Conservation (phyloP, 2,888 invertebrate genomes). For the Euzetes globulus region DNA sequence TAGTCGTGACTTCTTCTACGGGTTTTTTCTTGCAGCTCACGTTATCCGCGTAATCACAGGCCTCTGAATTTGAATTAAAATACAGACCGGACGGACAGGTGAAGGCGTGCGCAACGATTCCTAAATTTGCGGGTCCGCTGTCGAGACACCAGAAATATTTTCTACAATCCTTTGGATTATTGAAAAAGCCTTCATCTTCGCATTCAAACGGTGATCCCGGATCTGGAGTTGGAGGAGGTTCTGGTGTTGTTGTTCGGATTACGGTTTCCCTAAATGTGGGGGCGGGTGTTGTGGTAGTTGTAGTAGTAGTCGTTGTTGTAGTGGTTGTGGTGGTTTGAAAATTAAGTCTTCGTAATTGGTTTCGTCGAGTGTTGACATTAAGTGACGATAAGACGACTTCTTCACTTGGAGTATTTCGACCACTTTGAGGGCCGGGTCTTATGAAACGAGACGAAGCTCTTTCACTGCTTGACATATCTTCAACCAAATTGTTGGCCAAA, state of each 20-base stretch:
- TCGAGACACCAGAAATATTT: constrained; percentile 92
- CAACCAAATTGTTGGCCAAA: constrained; percentile 38
- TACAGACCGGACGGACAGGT: constrained; percentile 84
- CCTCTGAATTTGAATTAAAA: constrained; percentile 83
- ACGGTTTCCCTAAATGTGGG: constrained; percentile 25
- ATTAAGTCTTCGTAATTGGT: constrained; percentile 23
- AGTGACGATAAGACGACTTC: constrained; percentile 61
- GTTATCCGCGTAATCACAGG: constrained; percentile 83
- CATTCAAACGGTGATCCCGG: constrained; percentile 82
- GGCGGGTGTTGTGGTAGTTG: constrained; percentile 39
- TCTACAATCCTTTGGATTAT: constrained; percentile 83
- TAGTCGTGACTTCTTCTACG: constrained; percentile 5
- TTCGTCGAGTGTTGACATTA: constrained; percentile 39
- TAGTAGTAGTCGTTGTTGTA: constrained; percentile 48
- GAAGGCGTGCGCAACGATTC: constrained; percentile 83
- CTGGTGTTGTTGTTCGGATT: constrained; percentile 55
- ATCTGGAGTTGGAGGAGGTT: constrained; percentile 81
- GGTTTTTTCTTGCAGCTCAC: constrained; percentile 51
- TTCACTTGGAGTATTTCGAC: background rate
- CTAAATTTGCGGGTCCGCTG: constrained; percentile 65
- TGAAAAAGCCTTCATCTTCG: constrained; percentile 84
- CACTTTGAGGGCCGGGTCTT: constrained; percentile 21
- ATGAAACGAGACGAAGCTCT: background rate
- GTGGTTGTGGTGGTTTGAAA: constrained; percentile 48
- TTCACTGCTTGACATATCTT: constrained; percentile 37